Percentiles rank a stretch among this genome's conserved stretches.
Evolutionary conservation across 2,797 vertebrate species (phyloP).

Genomic region (Amphiprion clarkii): DNA sequence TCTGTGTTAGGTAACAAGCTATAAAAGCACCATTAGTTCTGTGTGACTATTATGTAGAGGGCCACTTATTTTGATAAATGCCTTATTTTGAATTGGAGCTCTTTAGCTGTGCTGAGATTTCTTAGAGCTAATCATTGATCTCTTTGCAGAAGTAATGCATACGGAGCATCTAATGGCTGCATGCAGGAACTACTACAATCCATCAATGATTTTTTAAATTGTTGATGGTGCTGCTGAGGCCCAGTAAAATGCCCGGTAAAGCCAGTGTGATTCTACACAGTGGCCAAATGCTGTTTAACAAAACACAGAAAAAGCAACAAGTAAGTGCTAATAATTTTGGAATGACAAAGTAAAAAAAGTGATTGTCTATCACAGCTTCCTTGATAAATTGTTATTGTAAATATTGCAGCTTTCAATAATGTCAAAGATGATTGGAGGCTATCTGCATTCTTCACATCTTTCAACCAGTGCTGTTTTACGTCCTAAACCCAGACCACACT

Average conservation of each 20-base stretch:
- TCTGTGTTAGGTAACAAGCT: not conserved
- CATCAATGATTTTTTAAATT: constrained; percentile 7
- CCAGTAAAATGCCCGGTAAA: constrained; percentile 7
- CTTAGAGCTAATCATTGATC: constrained; percentile 8
- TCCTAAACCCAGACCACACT: constrained; percentile 48
- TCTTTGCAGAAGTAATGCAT: constrained; percentile 26
- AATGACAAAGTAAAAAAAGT: constrained; percentile 58
- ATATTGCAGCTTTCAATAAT: constrained; percentile 81
- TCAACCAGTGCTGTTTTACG: constrained; percentile 38
- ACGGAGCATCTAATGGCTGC: constrained; percentile 51
- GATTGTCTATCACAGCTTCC: constrained; percentile 84
- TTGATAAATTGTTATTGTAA: constrained; percentile 68
- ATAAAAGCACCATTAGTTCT: constrained; percentile 19
- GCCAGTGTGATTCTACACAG: constrained; percentile 63
- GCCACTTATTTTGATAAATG: constrained; percentile 26
- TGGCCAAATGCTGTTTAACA: constrained; percentile 65
- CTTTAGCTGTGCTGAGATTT: constrained; percentile 17
- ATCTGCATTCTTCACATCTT: constrained; percentile 67
- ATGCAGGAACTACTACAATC: not conserved
- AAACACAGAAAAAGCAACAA: constrained; percentile 34
- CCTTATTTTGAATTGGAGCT: constrained; percentile 29
- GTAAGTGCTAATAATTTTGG: constrained; percentile 66
- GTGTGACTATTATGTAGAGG: constrained; percentile 9
- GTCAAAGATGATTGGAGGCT: constrained; percentile 73
- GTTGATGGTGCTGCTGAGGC: not conserved